Conservation (phyloP, 1,140 invertebrate species). For the Drosophila albomicans region DNA sequence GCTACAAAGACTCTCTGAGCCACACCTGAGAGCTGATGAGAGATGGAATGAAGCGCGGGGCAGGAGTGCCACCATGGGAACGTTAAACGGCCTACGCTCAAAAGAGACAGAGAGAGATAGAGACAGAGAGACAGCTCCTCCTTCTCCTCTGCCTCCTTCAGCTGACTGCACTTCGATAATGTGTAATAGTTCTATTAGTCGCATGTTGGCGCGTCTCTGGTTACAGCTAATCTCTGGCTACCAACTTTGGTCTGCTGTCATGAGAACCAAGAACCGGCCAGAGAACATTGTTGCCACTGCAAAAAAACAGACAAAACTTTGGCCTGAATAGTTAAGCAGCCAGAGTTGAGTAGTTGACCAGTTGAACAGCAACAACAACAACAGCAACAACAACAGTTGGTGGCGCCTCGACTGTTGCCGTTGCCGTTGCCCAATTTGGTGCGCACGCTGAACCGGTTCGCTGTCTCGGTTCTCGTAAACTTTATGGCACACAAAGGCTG, state of each 20-base stretch:
- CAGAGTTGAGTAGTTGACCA: conserved; percentile 24
- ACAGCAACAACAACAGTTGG: conserved; percentile 16
- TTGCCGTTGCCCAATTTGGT: conserved; percentile 71
- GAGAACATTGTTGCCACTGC: conserved; percentile 14
- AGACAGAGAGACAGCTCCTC: no score
- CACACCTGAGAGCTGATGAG: conserved; percentile 48
- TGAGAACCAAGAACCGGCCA: conserved; percentile 75
- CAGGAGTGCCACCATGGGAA: conserved; percentile 59
- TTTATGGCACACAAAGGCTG: conserved; percentile 57
- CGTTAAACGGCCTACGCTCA: conserved; percentile 64
- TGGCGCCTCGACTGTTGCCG: conserved; percentile 65
- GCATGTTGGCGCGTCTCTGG: conserved; percentile 73
- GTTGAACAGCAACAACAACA: conserved; percentile 3
- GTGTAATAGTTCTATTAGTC: conserved; percentile 82
- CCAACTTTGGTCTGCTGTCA: conserved; percentile 71
- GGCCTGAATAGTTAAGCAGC: conserved; percentile 73
- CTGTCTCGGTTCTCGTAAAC: conserved; percentile 34
- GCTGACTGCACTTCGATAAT: conserved; percentile 58
- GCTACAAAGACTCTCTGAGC: conserved; percentile 38
- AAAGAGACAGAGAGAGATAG: conserved; percentile 5
- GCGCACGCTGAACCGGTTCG: conserved; percentile 64
- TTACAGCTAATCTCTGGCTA: conserved; percentile 79
- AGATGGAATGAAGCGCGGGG: conserved; percentile 17
- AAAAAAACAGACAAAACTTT: conserved; percentile 54
- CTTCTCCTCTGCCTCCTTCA: background rate